Percentiles rank a stretch among this genome's conserved stretches.
Evolutionary conservation across 2,113 vertebrate species (phyloP).

Genomic region (Sylvicapra grimmia): DNA sequence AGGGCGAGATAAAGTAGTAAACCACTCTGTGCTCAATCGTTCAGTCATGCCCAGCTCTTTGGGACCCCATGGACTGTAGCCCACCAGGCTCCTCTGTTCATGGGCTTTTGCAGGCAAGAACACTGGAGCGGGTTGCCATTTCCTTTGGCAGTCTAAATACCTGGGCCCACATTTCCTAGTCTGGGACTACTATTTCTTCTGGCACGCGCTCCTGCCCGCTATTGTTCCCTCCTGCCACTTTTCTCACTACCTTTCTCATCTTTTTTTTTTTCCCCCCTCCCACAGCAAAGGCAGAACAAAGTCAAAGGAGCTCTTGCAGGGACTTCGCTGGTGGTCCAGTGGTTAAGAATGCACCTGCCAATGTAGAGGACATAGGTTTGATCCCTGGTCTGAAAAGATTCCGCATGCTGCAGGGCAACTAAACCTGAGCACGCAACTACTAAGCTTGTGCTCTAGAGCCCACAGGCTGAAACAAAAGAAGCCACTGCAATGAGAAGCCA

Average conservation of each 20-base stretch:
- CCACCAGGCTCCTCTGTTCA: not conserved
- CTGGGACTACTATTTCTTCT: not conserved
- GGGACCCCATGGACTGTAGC: not conserved
- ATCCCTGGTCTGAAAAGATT: no score
- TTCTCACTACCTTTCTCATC: not conserved
- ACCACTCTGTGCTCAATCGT: not conserved
- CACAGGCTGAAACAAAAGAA: not conserved
- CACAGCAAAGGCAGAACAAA: not conserved
- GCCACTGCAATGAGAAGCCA: not conserved
- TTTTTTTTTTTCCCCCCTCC: not conserved
- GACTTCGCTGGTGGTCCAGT: not conserved
- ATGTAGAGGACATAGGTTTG: not conserved
- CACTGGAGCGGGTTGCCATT: not conserved
- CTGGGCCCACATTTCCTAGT: not conserved
- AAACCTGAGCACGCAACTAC: not conserved
- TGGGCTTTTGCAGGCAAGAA: not conserved
- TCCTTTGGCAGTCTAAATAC: not conserved
- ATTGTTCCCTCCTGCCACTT: not conserved
- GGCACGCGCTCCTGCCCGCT: not conserved
- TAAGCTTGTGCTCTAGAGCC: not conserved
- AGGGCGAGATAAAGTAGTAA: not conserved
- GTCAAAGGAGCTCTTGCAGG: not conserved
- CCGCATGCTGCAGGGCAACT: not conserved
- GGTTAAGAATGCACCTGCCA: not conserved
- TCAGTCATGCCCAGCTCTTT: not conserved